Evolutionary conservation across 2,888 invertebrate species (phyloP).

Genomic region (Lithosia quadra): DNA sequence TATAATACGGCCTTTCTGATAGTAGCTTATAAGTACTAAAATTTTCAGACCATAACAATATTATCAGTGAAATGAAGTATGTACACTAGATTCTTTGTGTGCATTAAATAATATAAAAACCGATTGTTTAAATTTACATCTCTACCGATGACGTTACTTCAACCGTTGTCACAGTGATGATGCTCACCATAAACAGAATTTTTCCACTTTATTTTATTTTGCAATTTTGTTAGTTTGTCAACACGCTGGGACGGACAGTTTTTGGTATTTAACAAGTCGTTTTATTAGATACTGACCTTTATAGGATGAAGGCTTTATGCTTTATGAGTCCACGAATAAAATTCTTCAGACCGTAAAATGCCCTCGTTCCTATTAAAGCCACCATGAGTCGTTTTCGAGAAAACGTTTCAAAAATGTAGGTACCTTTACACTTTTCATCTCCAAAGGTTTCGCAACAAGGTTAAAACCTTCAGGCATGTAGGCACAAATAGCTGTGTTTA

Average conservation of each 20-base stretch:
- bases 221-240: no score
- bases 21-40: neutral
- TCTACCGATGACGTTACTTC: no score
- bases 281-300: neutral
- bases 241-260: no score
- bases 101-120: no score
- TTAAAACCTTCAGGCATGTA: slow-evolving; percentile 22
- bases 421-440: neutral
- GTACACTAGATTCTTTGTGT: no score
- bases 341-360: neutral
- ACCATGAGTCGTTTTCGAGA: neutral
- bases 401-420: slow-evolving; percentile 13
- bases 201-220: no score
- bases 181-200: no score
- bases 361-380: neutral
- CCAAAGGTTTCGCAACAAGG: slow-evolving; percentile 21
- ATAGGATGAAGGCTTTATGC: neutral
- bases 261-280: no score
- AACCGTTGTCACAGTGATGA: no score
- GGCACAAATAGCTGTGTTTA: slow-evolving; percentile 43
- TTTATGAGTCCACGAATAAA: neutral
- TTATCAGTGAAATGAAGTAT: no score
- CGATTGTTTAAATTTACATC: no score
- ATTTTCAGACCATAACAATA: neutral
- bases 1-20: neutral